phyloP scores from a whole-genome alignment of 2,888 invertebrate genomes.

The Trimorus sp. region DNA sequence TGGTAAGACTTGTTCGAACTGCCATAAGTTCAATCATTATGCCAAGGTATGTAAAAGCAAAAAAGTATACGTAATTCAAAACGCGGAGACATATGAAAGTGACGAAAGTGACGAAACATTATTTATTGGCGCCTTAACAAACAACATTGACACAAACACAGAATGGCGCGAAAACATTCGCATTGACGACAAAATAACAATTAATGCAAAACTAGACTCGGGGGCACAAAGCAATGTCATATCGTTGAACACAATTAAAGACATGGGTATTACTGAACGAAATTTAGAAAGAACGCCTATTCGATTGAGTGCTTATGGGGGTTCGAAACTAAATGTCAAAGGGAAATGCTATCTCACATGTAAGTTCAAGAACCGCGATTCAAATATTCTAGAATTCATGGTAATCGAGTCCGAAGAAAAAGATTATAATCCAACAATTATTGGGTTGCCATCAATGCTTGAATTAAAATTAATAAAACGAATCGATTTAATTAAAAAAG shows the following conservation, averaged over 20 bases:
- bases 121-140: conserved; percentile 8
- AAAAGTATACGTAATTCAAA: conserved; percentile 16
- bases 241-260: conserved; percentile 13
- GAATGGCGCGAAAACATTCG: conserved; percentile 14
- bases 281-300: conserved; percentile 15
- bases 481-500: background rate
- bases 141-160: background rate
- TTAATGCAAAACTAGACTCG: conserved; percentile 35
- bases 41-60: conserved; percentile 49
- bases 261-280: conserved; percentile 8
- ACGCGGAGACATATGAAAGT: background rate
- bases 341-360: conserved; percentile 33
- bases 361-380: conserved; percentile 18
- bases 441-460: background rate
- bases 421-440: conserved; percentile 1
- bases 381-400: conserved; percentile 14
- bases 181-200: conserved; percentile 12
- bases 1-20: conserved; percentile 49
- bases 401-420: background rate
- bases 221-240: conserved; percentile 43
- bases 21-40: conserved; percentile 54
- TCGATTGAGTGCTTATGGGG: conserved; percentile 37
- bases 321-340: conserved; percentile 12
- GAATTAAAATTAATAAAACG: background rate
- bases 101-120: conserved; percentile 5